phyloP scores from a whole-genome alignment of 1,140 invertebrate genomes.

The Diabrotica virgifera region DNA sequence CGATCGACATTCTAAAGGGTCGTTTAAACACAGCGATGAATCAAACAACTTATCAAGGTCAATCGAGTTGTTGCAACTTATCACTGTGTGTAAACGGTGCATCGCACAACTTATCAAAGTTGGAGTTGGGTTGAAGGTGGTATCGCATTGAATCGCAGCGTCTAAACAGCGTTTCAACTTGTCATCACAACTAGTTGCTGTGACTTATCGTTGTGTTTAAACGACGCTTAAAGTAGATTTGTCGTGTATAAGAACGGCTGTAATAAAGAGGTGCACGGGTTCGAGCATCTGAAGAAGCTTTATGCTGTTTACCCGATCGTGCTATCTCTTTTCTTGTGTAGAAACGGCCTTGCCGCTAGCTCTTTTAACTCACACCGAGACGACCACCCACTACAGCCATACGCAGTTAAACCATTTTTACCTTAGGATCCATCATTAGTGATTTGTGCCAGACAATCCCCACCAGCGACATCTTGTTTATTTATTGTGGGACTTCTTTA shows the following conservation, averaged over 20 bases:
- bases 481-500: neutral
- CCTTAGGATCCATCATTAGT: neutral
- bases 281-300: slow-evolving; percentile 12
- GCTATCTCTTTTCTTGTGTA: neutral
- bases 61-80: too few relatives aligned
- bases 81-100: too few relatives aligned
- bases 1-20: slow-evolving; percentile 15
- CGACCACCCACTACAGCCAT: slow-evolving; percentile 11
- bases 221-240: too few relatives aligned
- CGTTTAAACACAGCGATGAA: too few relatives aligned
- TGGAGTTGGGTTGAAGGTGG: too few relatives aligned
- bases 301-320: slow-evolving; percentile 1
- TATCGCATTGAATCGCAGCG: too few relatives aligned
- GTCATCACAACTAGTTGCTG: too few relatives aligned
- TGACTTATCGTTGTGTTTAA: too few relatives aligned
- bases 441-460: neutral
- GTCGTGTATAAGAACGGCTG: slow-evolving; percentile 9
- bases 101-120: too few relatives aligned
- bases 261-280: slow-evolving; percentile 7
- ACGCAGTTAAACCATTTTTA: neutral
- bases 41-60: too few relatives aligned
- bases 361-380: slow-evolving; percentile 11
- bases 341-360: slow-evolving; percentile 8
- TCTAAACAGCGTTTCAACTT: too few relatives aligned
- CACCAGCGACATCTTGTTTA: neutral